These are phyloP conservation scores for Oxyruncus cristatus DNA, from an alignment of 2,113 vertebrate genomes.

Conservation along the genomic window DNA sequence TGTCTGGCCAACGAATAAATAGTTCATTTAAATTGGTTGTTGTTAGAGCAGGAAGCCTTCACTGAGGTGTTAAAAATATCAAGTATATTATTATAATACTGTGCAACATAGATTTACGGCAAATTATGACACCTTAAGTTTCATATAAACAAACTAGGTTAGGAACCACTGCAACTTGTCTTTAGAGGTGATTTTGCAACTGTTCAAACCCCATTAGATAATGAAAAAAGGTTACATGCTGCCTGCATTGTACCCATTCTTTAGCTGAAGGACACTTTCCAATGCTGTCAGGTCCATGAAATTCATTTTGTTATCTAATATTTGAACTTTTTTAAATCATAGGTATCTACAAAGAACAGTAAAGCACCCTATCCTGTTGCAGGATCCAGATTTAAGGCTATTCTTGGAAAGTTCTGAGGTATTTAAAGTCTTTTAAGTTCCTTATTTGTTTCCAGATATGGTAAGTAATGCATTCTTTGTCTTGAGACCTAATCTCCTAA, in stretches of 20 bases:
- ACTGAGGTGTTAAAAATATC: neutral
- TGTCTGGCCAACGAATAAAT: neutral
- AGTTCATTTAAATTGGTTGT: neutral
- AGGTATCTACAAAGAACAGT: slow-evolving; percentile 95
- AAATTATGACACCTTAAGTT: neutral
- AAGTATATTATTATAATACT: neutral
- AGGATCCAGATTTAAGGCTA: slow-evolving; percentile 92
- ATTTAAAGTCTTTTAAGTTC: slow-evolving; percentile 32
- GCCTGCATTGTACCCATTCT: neutral
- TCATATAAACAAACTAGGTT: neutral
- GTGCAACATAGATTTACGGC: neutral
- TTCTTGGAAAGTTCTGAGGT: slow-evolving; percentile 96
- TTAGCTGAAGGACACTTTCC: neutral
- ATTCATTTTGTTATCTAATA: neutral
- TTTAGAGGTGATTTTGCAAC: neutral
- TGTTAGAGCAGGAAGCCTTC: neutral
- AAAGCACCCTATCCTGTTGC: slow-evolving; percentile 90
- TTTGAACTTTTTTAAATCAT: slow-evolving; percentile 50
- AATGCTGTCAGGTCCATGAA: neutral
- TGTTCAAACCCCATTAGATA: neutral
- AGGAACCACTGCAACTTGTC: neutral
- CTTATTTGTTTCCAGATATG: neutral
- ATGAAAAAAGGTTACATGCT: neutral
- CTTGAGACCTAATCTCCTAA: neutral
- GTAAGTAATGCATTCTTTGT: neutral